Percentiles rank a stretch among this genome's conserved stretches.
phyloP scores from a whole-genome alignment of 2,113 vertebrate species.

The Scomber colias region DNA sequence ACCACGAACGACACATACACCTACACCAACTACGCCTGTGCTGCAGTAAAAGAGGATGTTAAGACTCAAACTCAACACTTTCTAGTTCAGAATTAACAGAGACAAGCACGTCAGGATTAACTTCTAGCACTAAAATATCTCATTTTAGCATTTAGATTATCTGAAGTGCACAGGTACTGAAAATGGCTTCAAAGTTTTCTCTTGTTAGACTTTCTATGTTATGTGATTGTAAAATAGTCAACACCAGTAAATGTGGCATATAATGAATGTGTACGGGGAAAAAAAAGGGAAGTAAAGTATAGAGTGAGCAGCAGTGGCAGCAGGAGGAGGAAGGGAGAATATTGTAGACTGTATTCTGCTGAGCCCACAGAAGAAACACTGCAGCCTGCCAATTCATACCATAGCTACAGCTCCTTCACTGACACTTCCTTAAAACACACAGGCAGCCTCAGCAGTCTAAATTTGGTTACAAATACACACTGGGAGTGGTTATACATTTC shows the following conservation, averaged over 20 bases:
- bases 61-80: too few species aligned
- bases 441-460: conserved; percentile 14
- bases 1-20: background rate
- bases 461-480: conserved; percentile 22
- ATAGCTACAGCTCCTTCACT: background rate
- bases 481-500: background rate
- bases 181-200: too few species aligned
- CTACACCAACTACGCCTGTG: background rate
- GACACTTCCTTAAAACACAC: conserved; percentile 35
- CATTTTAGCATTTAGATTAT: background rate
- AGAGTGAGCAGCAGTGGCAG: background rate
- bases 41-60: background rate
- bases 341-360: background rate
- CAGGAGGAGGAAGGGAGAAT: background rate
- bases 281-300: background rate
- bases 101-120: too few species aligned
- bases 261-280: background rate
- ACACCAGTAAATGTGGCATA: background rate
- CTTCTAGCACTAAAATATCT: too few species aligned
- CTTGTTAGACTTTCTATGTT: too few species aligned
- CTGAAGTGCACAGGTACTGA: too few species aligned
- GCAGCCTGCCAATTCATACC: background rate
- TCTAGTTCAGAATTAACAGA: too few species aligned
- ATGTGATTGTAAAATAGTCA: too few species aligned
- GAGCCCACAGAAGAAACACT: background rate